Conservation (phyloP, 2,888 invertebrate species). For the Drosophila infuscata region DNA sequence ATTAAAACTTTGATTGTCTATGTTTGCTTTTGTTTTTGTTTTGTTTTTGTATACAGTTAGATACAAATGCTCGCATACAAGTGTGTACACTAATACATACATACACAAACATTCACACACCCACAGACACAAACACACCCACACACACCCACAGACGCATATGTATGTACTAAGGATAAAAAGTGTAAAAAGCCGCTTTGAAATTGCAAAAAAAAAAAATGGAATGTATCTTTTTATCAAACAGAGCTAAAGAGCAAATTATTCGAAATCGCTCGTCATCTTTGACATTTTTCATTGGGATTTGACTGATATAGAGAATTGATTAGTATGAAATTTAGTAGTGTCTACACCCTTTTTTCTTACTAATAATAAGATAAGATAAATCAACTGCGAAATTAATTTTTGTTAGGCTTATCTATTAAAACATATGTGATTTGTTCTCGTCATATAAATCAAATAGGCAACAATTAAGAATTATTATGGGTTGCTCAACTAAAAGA, state of each 20-base stretch:
- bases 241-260: neutral
- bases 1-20: too few relatives aligned
- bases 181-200: slow-evolving; percentile 22
- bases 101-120: slow-evolving; percentile 4
- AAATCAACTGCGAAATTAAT: neutral
- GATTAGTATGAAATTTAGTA: neutral
- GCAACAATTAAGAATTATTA: neutral
- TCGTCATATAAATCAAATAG: neutral
- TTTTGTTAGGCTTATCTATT: neutral
- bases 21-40: slow-evolving; percentile 21
- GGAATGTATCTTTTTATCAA: neutral
- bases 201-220: neutral
- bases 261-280: neutral
- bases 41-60: slow-evolving; percentile 33
- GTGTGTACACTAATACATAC: slow-evolving; percentile 20
- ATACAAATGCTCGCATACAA: slow-evolving; percentile 35
- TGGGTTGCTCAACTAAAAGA: neutral
- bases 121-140: slow-evolving; percentile 15
- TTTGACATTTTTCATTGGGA: neutral
- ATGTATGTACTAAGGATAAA: slow-evolving; percentile 3
- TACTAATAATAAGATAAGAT: neutral
- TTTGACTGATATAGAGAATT: neutral
- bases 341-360: slow-evolving; percentile 15
- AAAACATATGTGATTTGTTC: neutral
- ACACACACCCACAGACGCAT: slow-evolving; percentile 5